Conservation (phyloP, 2,888 invertebrate species). For the Rotaria macrura region DNA sequence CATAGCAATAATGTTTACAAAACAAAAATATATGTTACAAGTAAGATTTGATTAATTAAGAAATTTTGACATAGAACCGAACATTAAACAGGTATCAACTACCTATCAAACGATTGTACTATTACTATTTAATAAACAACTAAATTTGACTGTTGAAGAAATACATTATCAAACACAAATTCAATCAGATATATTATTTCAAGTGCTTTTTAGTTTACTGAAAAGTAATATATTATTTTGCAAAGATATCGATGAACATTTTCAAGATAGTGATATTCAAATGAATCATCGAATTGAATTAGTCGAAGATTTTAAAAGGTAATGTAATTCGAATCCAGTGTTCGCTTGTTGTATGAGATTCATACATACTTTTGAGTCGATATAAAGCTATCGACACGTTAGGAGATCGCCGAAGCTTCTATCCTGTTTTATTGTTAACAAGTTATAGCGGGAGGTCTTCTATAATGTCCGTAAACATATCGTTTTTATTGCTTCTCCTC, state of each 20-base stretch:
- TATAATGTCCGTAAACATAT: no score
- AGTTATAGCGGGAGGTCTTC: no score
- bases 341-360: no score
- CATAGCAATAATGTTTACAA: constrained; percentile 86
- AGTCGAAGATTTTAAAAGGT: constrained; percentile 48
- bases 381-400: no score
- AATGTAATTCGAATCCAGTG: constrained; percentile 34
- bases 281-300: constrained; percentile 40
- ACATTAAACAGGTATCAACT: constrained; percentile 71
- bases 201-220: constrained; percentile 82
- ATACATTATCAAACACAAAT: constrained; percentile 76
- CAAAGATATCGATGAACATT: constrained; percentile 37
- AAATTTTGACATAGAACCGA: no score
- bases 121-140: constrained; percentile 81
- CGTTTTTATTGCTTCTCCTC: no score
- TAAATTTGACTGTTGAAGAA: constrained; percentile 74
- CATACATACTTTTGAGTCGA: no score
- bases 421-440: no score
- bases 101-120: constrained; percentile 97
- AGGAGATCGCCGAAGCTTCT: no score
- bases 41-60: constrained; percentile 36
- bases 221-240: constrained; percentile 73
- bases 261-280: constrained; percentile 37
- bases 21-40: constrained; percentile 54
- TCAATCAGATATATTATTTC: constrained; percentile 57